A percentile compares a stretch with the other conserved stretches of the same genome.
These are phyloP conservation scores for Argyra leucocephala DNA, from an alignment of 2,888 invertebrate species.

Conservation along the genomic window DNA sequence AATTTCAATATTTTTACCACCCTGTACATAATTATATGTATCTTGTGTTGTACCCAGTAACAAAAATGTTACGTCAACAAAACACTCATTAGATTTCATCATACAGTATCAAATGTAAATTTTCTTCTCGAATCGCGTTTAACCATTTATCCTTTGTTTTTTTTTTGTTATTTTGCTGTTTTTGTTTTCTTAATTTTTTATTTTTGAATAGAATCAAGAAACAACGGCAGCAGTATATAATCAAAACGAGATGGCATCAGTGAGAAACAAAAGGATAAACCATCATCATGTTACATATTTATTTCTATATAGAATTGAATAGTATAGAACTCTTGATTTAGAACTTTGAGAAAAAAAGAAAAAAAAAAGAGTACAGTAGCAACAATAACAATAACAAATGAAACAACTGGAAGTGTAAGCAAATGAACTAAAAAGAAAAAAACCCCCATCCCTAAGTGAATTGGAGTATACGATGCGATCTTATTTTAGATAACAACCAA, in stretches of 20 bases:
- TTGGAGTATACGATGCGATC: constrained; percentile 23
- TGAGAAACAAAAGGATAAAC: not conserved
- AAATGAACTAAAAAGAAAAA: constrained; percentile 20
- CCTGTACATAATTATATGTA: too few species aligned
- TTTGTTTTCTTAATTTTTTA: too few species aligned
- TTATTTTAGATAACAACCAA: constrained; percentile 26
- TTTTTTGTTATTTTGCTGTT: too few species aligned
- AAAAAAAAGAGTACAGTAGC: constrained; percentile 16
- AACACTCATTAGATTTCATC: not conserved
- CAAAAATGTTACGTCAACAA: not conserved
- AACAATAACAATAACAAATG: constrained; percentile 23
- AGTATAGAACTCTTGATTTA: too few species aligned
- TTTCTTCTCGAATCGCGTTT: not conserved
- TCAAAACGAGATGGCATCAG: not conserved
- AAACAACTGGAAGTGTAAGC: constrained; percentile 21
- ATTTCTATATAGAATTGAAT: constrained; percentile 8
- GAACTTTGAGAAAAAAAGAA: constrained; percentile 12
- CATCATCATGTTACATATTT: not conserved
- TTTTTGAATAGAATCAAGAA: not conserved
- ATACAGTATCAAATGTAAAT: not conserved
- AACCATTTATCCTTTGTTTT: not conserved
- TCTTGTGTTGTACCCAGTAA: too few species aligned
- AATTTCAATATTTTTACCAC: too few species aligned
- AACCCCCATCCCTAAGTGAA: not conserved
- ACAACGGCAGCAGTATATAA: not conserved